Evolutionary conservation across 2,113 vertebrate genomes (phyloP), one percentile per base, ranked within the genome.

Genomic region (Aplodontia rufa): DNA sequence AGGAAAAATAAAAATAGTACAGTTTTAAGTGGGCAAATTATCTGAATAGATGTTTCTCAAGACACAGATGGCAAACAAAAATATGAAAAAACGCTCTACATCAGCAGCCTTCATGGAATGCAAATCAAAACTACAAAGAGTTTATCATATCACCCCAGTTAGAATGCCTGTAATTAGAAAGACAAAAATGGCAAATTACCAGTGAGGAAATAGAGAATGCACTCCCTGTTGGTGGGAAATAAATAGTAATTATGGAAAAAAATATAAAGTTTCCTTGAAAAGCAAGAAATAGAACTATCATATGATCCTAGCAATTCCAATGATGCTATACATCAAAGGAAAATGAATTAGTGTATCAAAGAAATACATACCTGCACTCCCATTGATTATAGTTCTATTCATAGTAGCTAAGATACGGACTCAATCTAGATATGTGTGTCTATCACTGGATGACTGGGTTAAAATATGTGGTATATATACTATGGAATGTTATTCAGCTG

Each of bases 371-470:
- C n/a, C 8, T 87, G 10, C 22, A 26, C 4, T 68, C 8, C 11
- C 19, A 20, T 53, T n/a, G 30, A 53, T 20, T 40, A 17, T 16
- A 37, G 24, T 6, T 2, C 10, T 22, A 42, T 40, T 55, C 26
- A 42, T 17, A 8, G 12, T 20, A 55, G n/a, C 28, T 55, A 37
- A 42, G 26, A 8, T 12, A 22, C 12, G 28, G 22, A 69, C 9
- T n/a, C 26, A 2, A 22, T 17, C 49, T n/a, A n/a, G 19, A 2
- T n/a, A 60, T 10, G 1, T 17, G 1, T 17, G 7, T 17, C 26
- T 26, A 30, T 42, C 16, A 42, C 16, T 19, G 14, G 28, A 81
- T 32, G 51, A 9, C 1, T 19, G 14, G 16, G 42, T 60, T 30
- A 81, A 60, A 28, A 58, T 60, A 58, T 19, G 22, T 17, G 13